Base-by-base conservation (phyloP, 2,888 invertebrate species). In the Bibio marci region DNA sequence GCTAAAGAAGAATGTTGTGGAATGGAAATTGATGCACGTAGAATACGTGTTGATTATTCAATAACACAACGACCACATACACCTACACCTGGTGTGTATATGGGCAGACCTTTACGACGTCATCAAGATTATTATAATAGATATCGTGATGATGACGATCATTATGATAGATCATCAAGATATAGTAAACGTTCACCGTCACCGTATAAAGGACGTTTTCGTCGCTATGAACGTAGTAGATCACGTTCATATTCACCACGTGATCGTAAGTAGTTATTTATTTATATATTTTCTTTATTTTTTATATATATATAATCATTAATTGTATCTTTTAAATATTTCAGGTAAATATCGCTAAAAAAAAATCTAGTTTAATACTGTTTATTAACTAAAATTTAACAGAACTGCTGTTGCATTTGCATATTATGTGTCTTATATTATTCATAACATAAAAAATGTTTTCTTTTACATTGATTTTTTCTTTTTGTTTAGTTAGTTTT, bases 61-160 rank as follows among this genome's bases (percentile, higher is more conserved):
- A 91, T 95, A 52, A 95, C 95, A 31, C 81, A 90, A 63, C 72
- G 94, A 42, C 88, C 95, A 10, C 95, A 95, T 59, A 92, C 94
- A 1, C 95, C 95, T 11, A 97, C 95, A 5, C 95, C 95, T 7
- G 95, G 95, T 41, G 82, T 94, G 49, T 95, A 95, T 56, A 88
- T 92, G 81, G 95, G 95, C 36, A 86, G 83, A 62, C 86, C 90
- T 2, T 87, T 90, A 18, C 52, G 51, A 4, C 10, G 4, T n/a
- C 8, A 38, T 15, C 14, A 15, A 11, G 17, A 17, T 17, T 14
- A 30, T n/a, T 6, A 14, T 13, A 8, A 22, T 14, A 26, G 37
- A 34, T 38, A 25, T 5, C 33, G 31, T 32, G 10, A 32, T 32
- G 15, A 32, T 15, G 31, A 32, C 11, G 11, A 15, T 10, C 17